phyloP scores from a whole-genome alignment of 2,113 vertebrate genomes.

The Lichenostomus cassidix region DNA sequence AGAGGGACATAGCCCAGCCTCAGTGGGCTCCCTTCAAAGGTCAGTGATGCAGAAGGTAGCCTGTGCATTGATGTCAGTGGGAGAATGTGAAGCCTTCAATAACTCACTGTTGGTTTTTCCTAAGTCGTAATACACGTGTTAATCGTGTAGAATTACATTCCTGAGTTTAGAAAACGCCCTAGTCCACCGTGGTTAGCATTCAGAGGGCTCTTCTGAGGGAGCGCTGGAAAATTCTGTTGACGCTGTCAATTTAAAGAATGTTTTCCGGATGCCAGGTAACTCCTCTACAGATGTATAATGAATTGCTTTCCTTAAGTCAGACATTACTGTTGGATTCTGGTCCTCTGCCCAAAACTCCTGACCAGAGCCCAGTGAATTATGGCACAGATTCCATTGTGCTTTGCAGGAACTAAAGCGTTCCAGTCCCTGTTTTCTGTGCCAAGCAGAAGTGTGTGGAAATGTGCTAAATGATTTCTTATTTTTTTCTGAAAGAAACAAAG shows the following conservation, averaged over 20 bases:
- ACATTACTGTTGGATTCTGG: neutral
- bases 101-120: neutral
- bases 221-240: constrained; percentile 24
- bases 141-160: neutral
- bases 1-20: neutral
- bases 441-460: constrained; percentile 47
- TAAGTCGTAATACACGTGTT: neutral
- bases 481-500: neutral
- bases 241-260: constrained; percentile 9
- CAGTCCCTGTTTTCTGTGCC: neutral
- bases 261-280: neutral
- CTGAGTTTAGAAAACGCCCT: neutral
- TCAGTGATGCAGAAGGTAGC: neutral
- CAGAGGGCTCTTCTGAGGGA: neutral
- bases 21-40: neutral
- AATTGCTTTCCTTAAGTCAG: constrained; percentile 22
- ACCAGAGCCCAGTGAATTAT: neutral
- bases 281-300: constrained; percentile 29
- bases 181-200: neutral
- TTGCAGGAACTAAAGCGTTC: constrained; percentile 1
- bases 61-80: neutral
- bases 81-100: neutral
- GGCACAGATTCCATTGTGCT: constrained; percentile 39
- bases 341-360: neutral
- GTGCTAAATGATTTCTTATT: neutral